A percentile compares a stretch with the other conserved stretches of the same genome.
These are phyloP conservation scores for Heteractis magnifica DNA, from an alignment of 92 coral and sea anemone genomes.

Conservation along the genomic window DNA sequence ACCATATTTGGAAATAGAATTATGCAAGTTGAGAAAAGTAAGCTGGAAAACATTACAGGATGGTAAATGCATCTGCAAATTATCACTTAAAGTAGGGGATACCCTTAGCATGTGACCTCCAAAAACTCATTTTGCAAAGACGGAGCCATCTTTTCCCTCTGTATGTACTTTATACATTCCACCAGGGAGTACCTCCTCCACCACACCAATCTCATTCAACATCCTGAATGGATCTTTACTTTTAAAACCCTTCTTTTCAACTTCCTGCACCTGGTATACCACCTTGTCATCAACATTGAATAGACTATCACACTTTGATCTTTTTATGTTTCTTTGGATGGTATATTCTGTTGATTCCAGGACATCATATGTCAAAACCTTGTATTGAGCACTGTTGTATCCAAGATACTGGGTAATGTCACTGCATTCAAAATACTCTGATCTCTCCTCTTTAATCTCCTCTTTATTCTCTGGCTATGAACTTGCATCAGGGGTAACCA, in stretches of 20 bases:
- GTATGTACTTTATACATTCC: background rate
- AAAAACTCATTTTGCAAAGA: too few species aligned
- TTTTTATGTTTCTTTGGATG: constrained; percentile 26
- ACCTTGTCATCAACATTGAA: constrained; percentile 26
- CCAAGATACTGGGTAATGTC: background rate
- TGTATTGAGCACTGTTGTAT: background rate
- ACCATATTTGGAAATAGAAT: constrained; percentile 17
- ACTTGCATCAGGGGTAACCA: background rate
- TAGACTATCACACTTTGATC: constrained; percentile 9
- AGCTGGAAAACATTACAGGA: background rate
- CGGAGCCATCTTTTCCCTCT: too few species aligned
- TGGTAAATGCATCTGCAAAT: background rate
- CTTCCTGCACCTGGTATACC: background rate
- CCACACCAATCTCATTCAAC: constrained; percentile 13
- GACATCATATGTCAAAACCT: constrained; percentile 14
- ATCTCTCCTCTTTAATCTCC: background rate
- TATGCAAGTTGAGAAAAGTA: background rate
- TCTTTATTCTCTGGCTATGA: background rate
- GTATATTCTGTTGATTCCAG: constrained; percentile 41
- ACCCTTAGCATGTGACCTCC: too few species aligned
- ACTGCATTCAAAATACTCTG: background rate
- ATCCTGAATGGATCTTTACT: constrained; percentile 5
- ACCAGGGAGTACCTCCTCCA: constrained; percentile 21
- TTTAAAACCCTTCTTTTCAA: background rate
- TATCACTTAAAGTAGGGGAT: too few species aligned